phyloP scores from a whole-genome alignment of 1,140 invertebrate genomes.

The Zelostemma sp. region DNA sequence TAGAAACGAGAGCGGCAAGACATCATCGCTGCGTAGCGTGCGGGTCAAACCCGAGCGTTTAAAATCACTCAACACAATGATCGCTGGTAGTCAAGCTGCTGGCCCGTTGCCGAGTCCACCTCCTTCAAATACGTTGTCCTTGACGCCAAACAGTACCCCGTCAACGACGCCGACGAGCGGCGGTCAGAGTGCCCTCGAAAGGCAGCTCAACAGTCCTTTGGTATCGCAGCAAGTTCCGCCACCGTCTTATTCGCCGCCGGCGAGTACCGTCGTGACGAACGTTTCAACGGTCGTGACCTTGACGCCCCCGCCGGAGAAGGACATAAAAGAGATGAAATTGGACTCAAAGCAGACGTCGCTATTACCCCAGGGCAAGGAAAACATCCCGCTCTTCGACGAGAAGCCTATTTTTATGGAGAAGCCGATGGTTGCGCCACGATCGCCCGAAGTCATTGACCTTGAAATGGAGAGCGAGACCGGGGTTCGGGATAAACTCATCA shows the following conservation, averaged over 20 bases:
- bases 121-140: slow-evolving; percentile 57
- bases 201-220: slow-evolving; percentile 65
- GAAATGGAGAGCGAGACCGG: slow-evolving; percentile 67
- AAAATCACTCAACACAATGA: slow-evolving; percentile 66
- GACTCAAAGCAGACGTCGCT: slow-evolving; percentile 63
- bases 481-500: slow-evolving; percentile 60
- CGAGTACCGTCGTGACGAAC: slow-evolving; percentile 60
- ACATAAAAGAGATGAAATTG: slow-evolving; percentile 64
- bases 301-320: slow-evolving; percentile 64
- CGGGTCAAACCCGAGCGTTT: slow-evolving; percentile 74
- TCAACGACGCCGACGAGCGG: slow-evolving; percentile 53
- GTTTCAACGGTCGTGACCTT: slow-evolving; percentile 63
- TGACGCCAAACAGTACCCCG: slow-evolving; percentile 59
- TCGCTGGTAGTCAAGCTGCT: slow-evolving; percentile 53
- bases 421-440: slow-evolving; percentile 65
- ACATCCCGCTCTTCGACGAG: slow-evolving; percentile 69
- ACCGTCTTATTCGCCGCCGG: slow-evolving; percentile 54
- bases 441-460: slow-evolving; percentile 76
- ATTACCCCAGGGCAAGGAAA: slow-evolving; percentile 72
- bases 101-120: slow-evolving; percentile 60
- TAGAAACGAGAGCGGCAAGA: slow-evolving; percentile 68
- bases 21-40: slow-evolving; percentile 73
- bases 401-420: slow-evolving; percentile 61
- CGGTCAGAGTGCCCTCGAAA: slow-evolving; percentile 60
- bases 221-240: slow-evolving; percentile 59